phyloP scores from a whole-genome alignment of 1,140 invertebrate genomes.

The Trachymyrmex septentrionalis region DNA sequence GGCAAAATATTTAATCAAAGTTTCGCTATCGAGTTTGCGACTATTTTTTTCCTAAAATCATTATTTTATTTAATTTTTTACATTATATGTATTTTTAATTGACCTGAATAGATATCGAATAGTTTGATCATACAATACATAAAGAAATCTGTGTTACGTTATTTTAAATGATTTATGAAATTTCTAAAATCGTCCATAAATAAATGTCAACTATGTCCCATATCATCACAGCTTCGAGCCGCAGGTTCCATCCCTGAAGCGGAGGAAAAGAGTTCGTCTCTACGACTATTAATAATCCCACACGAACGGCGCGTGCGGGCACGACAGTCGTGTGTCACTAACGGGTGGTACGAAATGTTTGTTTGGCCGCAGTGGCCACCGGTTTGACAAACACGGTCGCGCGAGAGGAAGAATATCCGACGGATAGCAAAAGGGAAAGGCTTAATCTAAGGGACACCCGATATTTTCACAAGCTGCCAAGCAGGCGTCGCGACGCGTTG shows the following conservation, averaged over 20 bases:
- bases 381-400: slow-evolving; percentile 80
- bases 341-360: slow-evolving; percentile 78
- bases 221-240: background rate
- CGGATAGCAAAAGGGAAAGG: slow-evolving; percentile 33
- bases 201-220: background rate
- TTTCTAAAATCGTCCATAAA: background rate
- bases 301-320: slow-evolving; percentile 64
- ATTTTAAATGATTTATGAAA: background rate
- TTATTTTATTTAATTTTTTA: background rate
- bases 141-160: background rate
- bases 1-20: background rate
- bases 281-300: slow-evolving; percentile 73
- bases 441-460: slow-evolving; percentile 51
- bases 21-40: background rate
- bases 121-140: background rate
- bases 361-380: slow-evolving; percentile 77
- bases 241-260: slow-evolving; percentile 51
- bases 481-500: slow-evolving; percentile 26
- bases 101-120: background rate
- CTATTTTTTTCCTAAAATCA: background rate
- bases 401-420: slow-evolving; percentile 39
- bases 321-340: slow-evolving; percentile 76
- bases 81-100: background rate
- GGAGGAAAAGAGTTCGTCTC: slow-evolving; percentile 61
- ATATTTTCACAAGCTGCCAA: slow-evolving; percentile 78